Percentiles rank a stretch among this genome's conserved stretches.
These are phyloP conservation scores for Barnardius zonarius DNA, from an alignment of 2,113 vertebrate genomes.

Conservation along the genomic window DNA sequence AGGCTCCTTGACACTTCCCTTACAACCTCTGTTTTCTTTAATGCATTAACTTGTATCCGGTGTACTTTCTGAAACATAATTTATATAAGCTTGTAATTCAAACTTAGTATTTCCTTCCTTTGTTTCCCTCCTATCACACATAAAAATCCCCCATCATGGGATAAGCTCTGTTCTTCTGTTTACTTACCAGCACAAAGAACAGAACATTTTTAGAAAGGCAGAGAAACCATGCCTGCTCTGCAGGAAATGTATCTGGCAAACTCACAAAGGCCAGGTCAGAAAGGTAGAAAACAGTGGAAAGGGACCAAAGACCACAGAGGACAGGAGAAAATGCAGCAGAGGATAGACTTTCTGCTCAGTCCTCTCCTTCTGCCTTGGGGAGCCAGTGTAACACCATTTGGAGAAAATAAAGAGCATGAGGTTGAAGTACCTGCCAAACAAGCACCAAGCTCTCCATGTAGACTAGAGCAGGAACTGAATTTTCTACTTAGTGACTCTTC, in stretches of 20 bases:
- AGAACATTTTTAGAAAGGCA: background rate
- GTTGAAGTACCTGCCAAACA: background rate
- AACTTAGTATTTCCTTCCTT: constrained; percentile 35
- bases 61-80: constrained; percentile 47
- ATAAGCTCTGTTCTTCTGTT: constrained; percentile 10
- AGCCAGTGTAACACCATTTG: background rate
- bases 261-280: background rate
- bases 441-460: background rate
- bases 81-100: constrained; percentile 26
- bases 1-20: background rate
- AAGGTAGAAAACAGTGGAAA: background rate
- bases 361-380: background rate
- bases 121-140: background rate
- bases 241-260: background rate
- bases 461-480: background rate
- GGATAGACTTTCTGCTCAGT: background rate
- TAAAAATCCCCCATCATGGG: background rate
- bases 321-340: background rate
- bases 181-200: constrained; percentile 24
- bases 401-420: background rate
- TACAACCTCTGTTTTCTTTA: background rate
- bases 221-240: background rate
- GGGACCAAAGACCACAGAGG: background rate
- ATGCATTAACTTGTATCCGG: constrained; percentile 5
- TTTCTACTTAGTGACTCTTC: background rate